A percentile compares a stretch with the other conserved stretches of the same genome.
phyloP scores from a whole-genome alignment of 2,113 vertebrate genomes.

The Chaetorhynchus papuensis region DNA sequence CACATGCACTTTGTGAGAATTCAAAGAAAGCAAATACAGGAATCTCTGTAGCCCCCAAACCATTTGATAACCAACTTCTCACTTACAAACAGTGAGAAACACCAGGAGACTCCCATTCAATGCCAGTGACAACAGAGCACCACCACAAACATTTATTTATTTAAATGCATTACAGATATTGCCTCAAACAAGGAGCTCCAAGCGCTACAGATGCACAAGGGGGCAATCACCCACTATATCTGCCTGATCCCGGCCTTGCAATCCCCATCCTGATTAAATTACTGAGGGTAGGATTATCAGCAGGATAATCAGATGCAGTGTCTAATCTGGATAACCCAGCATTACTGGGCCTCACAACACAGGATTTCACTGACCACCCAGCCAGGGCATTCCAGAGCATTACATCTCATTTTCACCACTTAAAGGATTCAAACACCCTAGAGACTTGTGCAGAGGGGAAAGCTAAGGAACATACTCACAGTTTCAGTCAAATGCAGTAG shows the following conservation, averaged over 20 bases:
- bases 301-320: constrained; percentile 31
- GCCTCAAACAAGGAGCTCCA: background rate
- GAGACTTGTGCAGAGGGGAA: background rate
- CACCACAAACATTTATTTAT: background rate
- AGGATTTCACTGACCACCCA: background rate
- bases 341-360: background rate
- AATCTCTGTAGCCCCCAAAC: background rate
- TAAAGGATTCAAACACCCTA: background rate
- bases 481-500: background rate
- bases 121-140: background rate
- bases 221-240: background rate
- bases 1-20: background rate
- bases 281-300: constrained; percentile 41
- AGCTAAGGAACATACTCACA: background rate
- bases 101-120: background rate
- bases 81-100: background rate
- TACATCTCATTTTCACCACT: background rate
- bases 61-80: background rate
- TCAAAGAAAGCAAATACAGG: background rate
- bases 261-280: constrained; percentile 57
- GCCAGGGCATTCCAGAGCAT: background rate
- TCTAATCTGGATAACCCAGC: constrained; percentile 49
- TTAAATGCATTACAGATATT: background rate
- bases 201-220: background rate
- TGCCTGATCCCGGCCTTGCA: constrained; percentile 1